phyloP scores from a whole-genome alignment of 2,888 invertebrate genomes.

The Spatulosminthurus flaviceps region DNA sequence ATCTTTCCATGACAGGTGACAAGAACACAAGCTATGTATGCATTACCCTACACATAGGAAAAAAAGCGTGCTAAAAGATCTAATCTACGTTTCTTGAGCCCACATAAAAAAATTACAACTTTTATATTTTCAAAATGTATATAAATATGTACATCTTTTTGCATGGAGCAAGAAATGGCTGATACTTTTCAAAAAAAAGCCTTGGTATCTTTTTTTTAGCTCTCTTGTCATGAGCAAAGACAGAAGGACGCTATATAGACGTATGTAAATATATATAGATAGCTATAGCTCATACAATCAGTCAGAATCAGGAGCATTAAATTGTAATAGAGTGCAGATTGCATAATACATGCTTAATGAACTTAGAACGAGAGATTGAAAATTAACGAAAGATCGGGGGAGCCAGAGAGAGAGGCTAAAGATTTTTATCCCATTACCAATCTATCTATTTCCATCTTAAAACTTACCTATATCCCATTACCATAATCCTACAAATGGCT shows the following conservation, averaged over 20 bases:
- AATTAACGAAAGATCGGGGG: not conserved
- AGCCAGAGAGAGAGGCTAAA: not conserved
- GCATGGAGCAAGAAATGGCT: too few species aligned
- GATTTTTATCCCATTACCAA: not conserved
- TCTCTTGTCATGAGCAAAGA: conserved; percentile 2
- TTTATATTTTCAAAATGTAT: too few species aligned
- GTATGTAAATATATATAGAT: too few species aligned
- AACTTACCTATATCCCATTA: not conserved
- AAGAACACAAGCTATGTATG: conserved; percentile 18
- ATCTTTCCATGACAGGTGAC: conserved; percentile 5
- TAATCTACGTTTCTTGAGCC: not conserved
- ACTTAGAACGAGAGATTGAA: not conserved
- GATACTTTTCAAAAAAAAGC: too few species aligned
- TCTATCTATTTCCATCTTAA: not conserved
- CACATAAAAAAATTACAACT: not conserved
- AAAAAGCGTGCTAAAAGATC: not conserved
- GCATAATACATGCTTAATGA: conserved; percentile 14
- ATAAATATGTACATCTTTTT: too few species aligned
- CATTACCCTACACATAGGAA: too few species aligned
- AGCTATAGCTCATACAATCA: conserved; percentile 7
- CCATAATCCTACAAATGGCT: too few species aligned
- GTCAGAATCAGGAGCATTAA: conserved; percentile 9
- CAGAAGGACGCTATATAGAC: not conserved
- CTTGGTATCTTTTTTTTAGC: too few species aligned
- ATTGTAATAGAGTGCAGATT: conserved; percentile 14